These are phyloP conservation scores for Eupeodes luniger DNA, from an alignment of 2,888 invertebrate genomes.

Conservation along the genomic window DNA sequence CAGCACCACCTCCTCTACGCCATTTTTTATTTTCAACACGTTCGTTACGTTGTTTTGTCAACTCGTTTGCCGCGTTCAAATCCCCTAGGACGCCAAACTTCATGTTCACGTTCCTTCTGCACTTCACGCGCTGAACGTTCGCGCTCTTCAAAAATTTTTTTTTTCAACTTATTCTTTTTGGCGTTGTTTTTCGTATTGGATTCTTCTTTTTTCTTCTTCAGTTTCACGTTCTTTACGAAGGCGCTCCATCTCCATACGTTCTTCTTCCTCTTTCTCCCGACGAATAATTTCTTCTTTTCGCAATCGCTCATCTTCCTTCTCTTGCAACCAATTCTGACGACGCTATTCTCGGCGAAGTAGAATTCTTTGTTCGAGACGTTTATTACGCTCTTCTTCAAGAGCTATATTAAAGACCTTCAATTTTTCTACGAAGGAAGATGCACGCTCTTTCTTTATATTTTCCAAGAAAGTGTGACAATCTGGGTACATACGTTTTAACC, in stretches of 20 bases:
- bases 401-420: conserved; percentile 89
- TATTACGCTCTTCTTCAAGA: conserved; percentile 87
- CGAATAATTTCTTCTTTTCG: conserved; percentile 88
- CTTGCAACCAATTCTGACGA: conserved; percentile 87
- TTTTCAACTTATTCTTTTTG: conserved; percentile 90
- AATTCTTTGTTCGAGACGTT: conserved; percentile 88
- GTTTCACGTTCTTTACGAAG: conserved; percentile 84
- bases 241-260: conserved; percentile 87
- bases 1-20: conserved; percentile 62
- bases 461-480: conserved; percentile 92
- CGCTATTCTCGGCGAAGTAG: conserved; percentile 88
- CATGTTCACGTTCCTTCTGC: conserved; percentile 81
- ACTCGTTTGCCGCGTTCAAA: conserved; percentile 73
- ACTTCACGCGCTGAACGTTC: conserved; percentile 82
- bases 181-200: conserved; percentile 86
- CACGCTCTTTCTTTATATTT: conserved; percentile 90
- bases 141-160: conserved; percentile 86
- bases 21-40: conserved; percentile 74
- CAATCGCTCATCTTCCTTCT: conserved; percentile 90
- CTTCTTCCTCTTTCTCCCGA: conserved; percentile 88
- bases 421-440: conserved; percentile 83
- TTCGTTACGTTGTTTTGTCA: conserved; percentile 70
- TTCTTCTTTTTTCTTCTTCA: conserved; percentile 83
- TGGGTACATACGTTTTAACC: conserved; percentile 91
- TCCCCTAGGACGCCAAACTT: conserved; percentile 81